Evolutionary conservation across 2,888 invertebrate species (phyloP), one percentile per base, ranked within the genome.

Genomic region (Neoascia interrupta): DNA sequence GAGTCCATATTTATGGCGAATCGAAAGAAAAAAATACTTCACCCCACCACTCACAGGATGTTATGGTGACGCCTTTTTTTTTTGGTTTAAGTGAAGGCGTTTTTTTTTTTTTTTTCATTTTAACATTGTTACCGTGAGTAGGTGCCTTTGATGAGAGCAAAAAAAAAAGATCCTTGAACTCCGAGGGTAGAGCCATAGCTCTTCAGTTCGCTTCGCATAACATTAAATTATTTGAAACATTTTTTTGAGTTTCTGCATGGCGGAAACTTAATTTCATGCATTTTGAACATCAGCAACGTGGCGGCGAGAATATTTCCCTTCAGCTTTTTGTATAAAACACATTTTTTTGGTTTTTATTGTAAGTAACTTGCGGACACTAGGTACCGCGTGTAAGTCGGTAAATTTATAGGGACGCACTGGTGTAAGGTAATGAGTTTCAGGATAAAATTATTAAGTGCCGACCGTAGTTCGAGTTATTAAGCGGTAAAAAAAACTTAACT

Each of bases 201-300:
- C 23, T 51, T n/a, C 58, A 63, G 43, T 56, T 43, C 51, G 28
- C 63, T 58, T 16, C 53, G 45, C 58, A 58, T 76, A 76, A 72
- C 76, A 70, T 76, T 72, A 72, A 76, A 72, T 76, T 76, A 60
- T 72, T 64, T 76, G 64, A 64, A 66, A 58, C 10, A 34, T 58
- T 64, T 70, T 75, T 72, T 63, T 37, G 39, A 76, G 39, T 64
- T 76, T 76, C 53, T 76, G 70, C 72, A 76, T 76, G 72, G 76
- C 58, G 64, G 76, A 26, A 76, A 76, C 63, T 83, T 84, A 85
- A 85, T 85, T 85, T 85, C 85, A 85, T 85, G 85, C 85, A 85
- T 83, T 84, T 85, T 85, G 84, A 84, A 84, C 85, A 85, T 83
- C 84, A 83, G 82, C 84, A 85, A 85, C 79, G 81, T 75, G 70